These are phyloP conservation scores for Trichoplusia ni DNA, from an alignment of 1,140 invertebrate genomes.

Conservation along the genomic window DNA sequence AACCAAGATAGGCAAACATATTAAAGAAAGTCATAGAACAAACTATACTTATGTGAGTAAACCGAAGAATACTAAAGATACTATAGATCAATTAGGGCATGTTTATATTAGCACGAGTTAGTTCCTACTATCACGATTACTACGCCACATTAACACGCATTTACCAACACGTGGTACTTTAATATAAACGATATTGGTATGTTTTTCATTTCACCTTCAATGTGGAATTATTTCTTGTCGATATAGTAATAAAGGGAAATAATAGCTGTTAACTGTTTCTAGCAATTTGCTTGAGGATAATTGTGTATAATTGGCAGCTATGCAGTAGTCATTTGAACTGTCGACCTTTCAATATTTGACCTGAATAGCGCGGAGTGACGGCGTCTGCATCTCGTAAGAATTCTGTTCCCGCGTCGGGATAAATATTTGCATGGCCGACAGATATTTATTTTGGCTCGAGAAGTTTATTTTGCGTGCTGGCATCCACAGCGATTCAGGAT, in stretches of 20 bases:
- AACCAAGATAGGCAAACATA: no score
- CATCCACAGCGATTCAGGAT: no score
- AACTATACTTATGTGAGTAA: no score
- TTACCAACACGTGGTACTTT: background rate
- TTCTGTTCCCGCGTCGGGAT: background rate
- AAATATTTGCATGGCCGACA: background rate
- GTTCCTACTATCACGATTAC: background rate
- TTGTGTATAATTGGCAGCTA: no score
- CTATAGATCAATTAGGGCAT: background rate
- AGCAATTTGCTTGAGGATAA: background rate
- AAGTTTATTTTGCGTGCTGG: background rate
- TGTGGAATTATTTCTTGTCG: background rate
- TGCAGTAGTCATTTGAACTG: background rate
- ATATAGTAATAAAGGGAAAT: background rate
- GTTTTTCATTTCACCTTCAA: conserved; percentile 24
- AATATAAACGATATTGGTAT: background rate
- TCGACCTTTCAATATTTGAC: background rate
- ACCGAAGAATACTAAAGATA: background rate
- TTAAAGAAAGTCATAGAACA: no score
- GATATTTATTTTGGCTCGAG: background rate
- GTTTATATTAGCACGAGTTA: background rate
- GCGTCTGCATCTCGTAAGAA: background rate
- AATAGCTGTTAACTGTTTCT: background rate
- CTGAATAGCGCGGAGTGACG: background rate
- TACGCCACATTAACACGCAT: background rate